Evolutionary conservation across 2,888 invertebrate species (phyloP).

Genomic region (Meliscaeva auricollis): DNA sequence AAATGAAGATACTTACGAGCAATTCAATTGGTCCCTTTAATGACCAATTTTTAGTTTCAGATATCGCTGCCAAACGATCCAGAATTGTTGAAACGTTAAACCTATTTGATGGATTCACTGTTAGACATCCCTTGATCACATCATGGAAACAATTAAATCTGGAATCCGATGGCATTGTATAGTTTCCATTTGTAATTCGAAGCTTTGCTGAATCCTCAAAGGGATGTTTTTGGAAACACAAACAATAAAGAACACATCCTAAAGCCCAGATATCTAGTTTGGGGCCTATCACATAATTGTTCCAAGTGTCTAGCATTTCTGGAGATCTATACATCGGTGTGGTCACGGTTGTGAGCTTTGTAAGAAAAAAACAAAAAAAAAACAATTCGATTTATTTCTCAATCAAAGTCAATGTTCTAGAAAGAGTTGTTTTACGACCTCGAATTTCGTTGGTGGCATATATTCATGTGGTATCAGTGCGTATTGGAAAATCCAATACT

Average conservation of each 20-base stretch:
- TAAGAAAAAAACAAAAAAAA: constrained; percentile 5
- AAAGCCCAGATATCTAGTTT: constrained; percentile 98
- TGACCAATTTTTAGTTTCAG: constrained; percentile 93
- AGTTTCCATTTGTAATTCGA: constrained; percentile 98
- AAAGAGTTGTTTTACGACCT: no score
- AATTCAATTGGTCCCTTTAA: constrained; percentile 89
- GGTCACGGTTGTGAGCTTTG: constrained; percentile 84
- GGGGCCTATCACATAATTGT: constrained; percentile 95
- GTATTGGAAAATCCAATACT: no score
- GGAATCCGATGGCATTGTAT: constrained; percentile 92
- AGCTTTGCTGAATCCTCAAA: constrained; percentile 98
- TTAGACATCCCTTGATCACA: constrained; percentile 93
- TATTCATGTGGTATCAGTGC: no score
- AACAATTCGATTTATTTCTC: not conserved
- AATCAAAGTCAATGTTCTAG: no score
- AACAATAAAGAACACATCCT: constrained; percentile 96
- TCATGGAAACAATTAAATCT: constrained; percentile 94
- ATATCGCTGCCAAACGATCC: constrained; percentile 94
- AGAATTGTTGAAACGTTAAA: constrained; percentile 91
- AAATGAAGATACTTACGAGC: constrained; percentile 59
- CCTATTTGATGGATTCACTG: constrained; percentile 92
- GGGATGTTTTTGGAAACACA: constrained; percentile 97
- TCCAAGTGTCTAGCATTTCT: constrained; percentile 99
- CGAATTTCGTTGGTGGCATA: no score
- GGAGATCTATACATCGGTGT: constrained; percentile 99